Evolutionary conservation across 2,888 invertebrate genomes (phyloP).

Genomic region (Epirrhoe alternata): DNA sequence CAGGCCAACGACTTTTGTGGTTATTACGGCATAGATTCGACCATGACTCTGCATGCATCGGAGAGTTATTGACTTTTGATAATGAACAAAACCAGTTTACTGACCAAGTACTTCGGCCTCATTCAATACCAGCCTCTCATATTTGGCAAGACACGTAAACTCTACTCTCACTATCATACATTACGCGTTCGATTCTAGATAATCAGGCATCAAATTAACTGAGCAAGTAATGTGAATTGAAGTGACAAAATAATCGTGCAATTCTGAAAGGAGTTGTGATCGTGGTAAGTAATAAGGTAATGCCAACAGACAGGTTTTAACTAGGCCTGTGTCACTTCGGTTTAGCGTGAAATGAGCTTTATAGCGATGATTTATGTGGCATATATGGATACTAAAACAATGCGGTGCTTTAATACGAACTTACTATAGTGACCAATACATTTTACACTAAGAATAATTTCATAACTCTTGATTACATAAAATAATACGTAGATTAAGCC

Average conservation of each 20-base stretch:
- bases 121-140: constrained; percentile 74
- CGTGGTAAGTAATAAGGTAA: constrained; percentile 59
- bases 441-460: too few relatives aligned
- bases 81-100: constrained; percentile 82
- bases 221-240: constrained; percentile 60
- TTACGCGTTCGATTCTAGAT: constrained; percentile 53
- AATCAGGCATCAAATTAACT: constrained; percentile 28
- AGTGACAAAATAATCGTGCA: constrained; percentile 38
- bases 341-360: constrained; percentile 5
- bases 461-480: too few relatives aligned
- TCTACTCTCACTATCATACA: constrained; percentile 55
- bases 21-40: constrained; percentile 69
- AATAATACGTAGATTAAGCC: too few relatives aligned
- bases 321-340: constrained; percentile 17
- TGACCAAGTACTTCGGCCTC: constrained; percentile 78
- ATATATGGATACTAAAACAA: neutral
- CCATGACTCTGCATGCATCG: constrained; percentile 82
- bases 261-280: constrained; percentile 32
- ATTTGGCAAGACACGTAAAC: constrained; percentile 47
- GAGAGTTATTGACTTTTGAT: constrained; percentile 85
- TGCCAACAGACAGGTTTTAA: constrained; percentile 64
- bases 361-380: neutral
- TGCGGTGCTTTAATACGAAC: too few relatives aligned
- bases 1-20: constrained; percentile 36
- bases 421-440: too few relatives aligned